Base-by-base conservation (phyloP, 1,140 invertebrate genomes). In the Drosophila parabipectinata region DNA sequence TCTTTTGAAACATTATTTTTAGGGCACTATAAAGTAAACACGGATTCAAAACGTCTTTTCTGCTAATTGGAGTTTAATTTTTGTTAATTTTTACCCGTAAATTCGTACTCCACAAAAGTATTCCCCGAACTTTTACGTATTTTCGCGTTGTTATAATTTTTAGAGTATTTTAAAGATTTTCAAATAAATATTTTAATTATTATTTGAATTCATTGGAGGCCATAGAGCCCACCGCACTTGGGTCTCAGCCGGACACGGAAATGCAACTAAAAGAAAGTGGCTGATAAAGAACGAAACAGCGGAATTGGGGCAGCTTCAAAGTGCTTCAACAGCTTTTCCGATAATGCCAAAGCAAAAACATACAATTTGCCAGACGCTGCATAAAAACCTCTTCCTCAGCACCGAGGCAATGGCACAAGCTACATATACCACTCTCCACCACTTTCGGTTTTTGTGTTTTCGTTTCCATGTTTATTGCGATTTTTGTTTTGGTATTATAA, bases 381-480 rank as follows among this genome's bases (percentile, higher is more conserved):
- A 84, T 30, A 69, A 82, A 73, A 47, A 39, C 48, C 21, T 59
- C 47, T 39, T 50, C 47, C 47, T 39, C 67, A 73, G 61, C 60
- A 68, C 28, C 34, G n/a, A 9, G 30, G 51, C 80, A 60, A 59
- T 78, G 71, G 51, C 75, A 64, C 59, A 61, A 55, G 12, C 26
- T 50, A 26, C 45, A 50, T 18, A 18, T 41, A 21, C 21, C 21
- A 21, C 53, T 60, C 24, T 45, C 10, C 41, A 39, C 7, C 30
- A 18, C 18, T 30, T 28, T 45, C 8, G 12, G 7, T 37, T 37
- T 58, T 24, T 67, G 32, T 77, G 52, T 72, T 52, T 57, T 59
- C 61, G 71, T 64, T 71, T 81, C 55, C 73, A 85, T 64, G 62
- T 85, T 85, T 85, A 85, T 85, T 85, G 48, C 75, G 55, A 62